phyloP scores from a whole-genome alignment of 35 echinoderm and acorn worm genomes.

The Ophiothrix spiculata region DNA sequence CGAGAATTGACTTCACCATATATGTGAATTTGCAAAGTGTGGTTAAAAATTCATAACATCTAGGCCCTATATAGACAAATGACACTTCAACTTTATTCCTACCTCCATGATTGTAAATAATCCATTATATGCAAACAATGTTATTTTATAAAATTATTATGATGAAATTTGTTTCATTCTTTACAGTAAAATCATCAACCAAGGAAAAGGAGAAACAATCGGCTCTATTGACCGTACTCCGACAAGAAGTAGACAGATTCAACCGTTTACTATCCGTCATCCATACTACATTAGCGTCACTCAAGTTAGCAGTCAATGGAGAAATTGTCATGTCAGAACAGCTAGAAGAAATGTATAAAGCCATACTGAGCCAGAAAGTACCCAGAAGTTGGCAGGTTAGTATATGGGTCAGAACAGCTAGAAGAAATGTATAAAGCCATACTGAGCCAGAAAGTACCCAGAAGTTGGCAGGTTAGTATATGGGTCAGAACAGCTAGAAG shows the following conservation, averaged over 20 bases:
- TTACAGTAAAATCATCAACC: not conserved
- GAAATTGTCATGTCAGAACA: slow-evolving; percentile 98
- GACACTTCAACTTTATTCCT: too few species aligned
- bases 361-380: slow-evolving; percentile 79
- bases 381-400: slow-evolving; percentile 91
- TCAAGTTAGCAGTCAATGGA: slow-evolving; percentile 83
- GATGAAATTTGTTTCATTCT: too few species aligned
- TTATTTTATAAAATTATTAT: too few species aligned
- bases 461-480: slow-evolving; percentile 88
- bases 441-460: slow-evolving; percentile 81
- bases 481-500: slow-evolving; percentile 87
- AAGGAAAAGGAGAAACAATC: slow-evolving; percentile 51
- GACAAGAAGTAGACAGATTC: slow-evolving; percentile 90
- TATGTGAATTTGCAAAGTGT: too few species aligned
- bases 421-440: slow-evolving; percentile 99
- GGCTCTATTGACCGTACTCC: slow-evolving; percentile 76
- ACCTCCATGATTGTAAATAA: too few species aligned
- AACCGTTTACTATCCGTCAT: slow-evolving; percentile 79
- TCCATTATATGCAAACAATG: too few species aligned
- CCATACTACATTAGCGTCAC: slow-evolving; percentile 59
- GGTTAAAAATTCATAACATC: too few species aligned
- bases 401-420: too few species aligned
- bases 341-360: slow-evolving; percentile 98
- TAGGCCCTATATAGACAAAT: too few species aligned
- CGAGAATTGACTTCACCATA: too few species aligned